Evolutionary conservation across 2,888 invertebrate genomes (phyloP).

Genomic region (Nymphalis polychloros): DNA sequence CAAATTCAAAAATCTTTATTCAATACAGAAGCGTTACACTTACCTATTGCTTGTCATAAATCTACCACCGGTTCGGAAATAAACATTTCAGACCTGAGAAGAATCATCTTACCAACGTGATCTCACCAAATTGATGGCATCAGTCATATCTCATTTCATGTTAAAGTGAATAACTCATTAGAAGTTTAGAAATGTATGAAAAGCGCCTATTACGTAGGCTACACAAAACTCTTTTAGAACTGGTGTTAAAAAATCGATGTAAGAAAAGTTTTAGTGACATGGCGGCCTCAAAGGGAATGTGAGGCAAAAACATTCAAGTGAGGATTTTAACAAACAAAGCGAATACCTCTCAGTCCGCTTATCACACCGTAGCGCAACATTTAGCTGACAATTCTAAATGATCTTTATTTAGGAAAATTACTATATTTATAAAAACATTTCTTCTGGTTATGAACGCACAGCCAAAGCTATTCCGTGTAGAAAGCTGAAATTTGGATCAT

Average conservation of each 20-base stretch:
- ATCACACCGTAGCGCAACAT: slow-evolving; percentile 20
- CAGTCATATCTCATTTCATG: neutral
- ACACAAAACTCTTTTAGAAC: slow-evolving; percentile 24
- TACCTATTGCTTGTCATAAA: too few relatives aligned
- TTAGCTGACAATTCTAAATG: neutral
- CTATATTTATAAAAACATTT: too few relatives aligned
- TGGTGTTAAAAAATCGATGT: slow-evolving; percentile 24
- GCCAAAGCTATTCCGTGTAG: too few relatives aligned
- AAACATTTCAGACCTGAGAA: too few relatives aligned
- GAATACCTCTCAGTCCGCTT: slow-evolving; percentile 5
- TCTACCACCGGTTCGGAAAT: too few relatives aligned
- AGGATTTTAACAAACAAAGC: slow-evolving; percentile 38
- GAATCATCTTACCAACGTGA: too few relatives aligned
- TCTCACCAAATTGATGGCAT: neutral
- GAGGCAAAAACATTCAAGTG: slow-evolving; percentile 39
- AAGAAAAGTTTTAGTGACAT: slow-evolving; percentile 40
- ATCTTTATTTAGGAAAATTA: neutral
- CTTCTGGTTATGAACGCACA: too few relatives aligned
- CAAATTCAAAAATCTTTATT: too few relatives aligned
- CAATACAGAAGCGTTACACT: too few relatives aligned
- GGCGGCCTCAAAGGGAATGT: slow-evolving; percentile 42
- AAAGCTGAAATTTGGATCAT: too few relatives aligned
- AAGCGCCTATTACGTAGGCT: neutral
- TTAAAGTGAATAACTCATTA: too few relatives aligned
- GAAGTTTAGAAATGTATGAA: neutral